Conservation (phyloP, 2,888 invertebrate species). For the Caenorhabditis macrosperma region DNA sequence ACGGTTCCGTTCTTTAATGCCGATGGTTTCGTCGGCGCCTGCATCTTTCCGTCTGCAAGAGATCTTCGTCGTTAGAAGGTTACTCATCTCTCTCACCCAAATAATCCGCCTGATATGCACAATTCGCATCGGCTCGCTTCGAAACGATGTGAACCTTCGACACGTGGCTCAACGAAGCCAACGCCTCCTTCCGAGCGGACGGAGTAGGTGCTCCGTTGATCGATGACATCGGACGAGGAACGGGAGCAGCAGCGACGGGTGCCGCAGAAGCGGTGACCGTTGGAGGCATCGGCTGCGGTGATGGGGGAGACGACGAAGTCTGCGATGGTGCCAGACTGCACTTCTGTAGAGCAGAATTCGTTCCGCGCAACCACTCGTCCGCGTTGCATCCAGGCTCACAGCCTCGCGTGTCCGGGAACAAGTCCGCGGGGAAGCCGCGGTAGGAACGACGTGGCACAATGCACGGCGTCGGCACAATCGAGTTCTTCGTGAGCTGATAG, state of each 20-base stretch:
- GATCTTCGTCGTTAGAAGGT: too few relatives aligned
- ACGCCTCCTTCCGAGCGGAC: slow-evolving; percentile 83
- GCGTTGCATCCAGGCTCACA: slow-evolving; percentile 88
- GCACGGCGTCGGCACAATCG: slow-evolving; percentile 94
- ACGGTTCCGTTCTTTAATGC: slow-evolving; percentile 88
- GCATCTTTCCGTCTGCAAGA: slow-evolving; percentile 87
- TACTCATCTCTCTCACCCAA: slow-evolving; percentile 48
- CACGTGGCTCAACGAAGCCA: slow-evolving; percentile 84
- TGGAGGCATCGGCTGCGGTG: slow-evolving; percentile 68
- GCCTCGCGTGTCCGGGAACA: slow-evolving; percentile 93
- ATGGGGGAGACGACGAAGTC: slow-evolving; percentile 66
- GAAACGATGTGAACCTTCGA: slow-evolving; percentile 69
- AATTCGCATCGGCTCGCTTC: slow-evolving; percentile 54
- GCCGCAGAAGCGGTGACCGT: slow-evolving; percentile 3
- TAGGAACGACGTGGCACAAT: slow-evolving; percentile 93
- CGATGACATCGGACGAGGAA: slow-evolving; percentile 27
- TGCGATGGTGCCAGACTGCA: slow-evolving; percentile 60
- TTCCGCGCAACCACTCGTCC: slow-evolving; percentile 88
- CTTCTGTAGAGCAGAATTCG: slow-evolving; percentile 83
- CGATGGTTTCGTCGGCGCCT: slow-evolving; percentile 87
- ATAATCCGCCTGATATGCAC: slow-evolving; percentile 72
- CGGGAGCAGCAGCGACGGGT: slow-evolving; percentile 19
- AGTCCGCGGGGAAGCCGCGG: slow-evolving; percentile 93
- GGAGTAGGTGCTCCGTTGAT: not conserved
- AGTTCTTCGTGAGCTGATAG: slow-evolving; percentile 89